These are phyloP conservation scores for Ptychodera flava DNA, from an alignment of 35 echinoderm and acorn worm species.

Conservation along the genomic window DNA sequence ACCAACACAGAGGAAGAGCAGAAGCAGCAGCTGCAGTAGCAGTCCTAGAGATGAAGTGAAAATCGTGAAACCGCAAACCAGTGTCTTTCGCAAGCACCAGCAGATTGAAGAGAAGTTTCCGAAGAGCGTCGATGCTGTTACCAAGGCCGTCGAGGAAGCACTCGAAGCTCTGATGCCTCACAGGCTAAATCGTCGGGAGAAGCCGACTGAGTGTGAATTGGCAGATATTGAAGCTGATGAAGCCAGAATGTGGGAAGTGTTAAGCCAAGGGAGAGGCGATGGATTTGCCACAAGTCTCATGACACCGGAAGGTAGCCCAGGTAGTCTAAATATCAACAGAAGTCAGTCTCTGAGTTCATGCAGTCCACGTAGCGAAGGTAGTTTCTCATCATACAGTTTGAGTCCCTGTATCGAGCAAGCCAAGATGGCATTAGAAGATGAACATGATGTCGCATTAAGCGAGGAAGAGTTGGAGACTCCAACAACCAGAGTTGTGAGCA, in stretches of 20 bases:
- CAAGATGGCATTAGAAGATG: too few species aligned
- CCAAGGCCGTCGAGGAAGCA: conserved; percentile 35
- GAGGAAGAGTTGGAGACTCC: too few species aligned
- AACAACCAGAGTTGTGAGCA: too few species aligned
- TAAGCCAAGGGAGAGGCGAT: neutral
- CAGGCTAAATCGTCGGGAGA: neutral
- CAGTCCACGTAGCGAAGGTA: neutral
- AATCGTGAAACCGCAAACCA: neutral
- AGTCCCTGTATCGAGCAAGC: too few species aligned
- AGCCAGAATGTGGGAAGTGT: neutral
- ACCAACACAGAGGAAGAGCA: neutral
- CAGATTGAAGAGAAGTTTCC: conserved; percentile 6
- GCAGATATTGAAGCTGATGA: neutral
- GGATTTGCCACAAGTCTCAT: neutral
- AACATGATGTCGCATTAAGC: too few species aligned
- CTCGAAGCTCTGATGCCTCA: conserved; percentile 21
- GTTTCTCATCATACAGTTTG: too few species aligned
- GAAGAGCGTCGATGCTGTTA: conserved; percentile 23
- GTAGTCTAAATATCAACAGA: too few species aligned
- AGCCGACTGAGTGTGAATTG: neutral
- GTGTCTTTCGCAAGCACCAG: neutral
- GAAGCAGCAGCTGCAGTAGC: neutral
- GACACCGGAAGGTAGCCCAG: neutral
- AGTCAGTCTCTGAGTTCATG: neutral
- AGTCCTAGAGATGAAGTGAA: neutral